Percentiles rank a stretch among this genome's conserved stretches.
Evolutionary conservation across 2,888 invertebrate genomes (phyloP).

Genomic region (Elmis aenea): DNA sequence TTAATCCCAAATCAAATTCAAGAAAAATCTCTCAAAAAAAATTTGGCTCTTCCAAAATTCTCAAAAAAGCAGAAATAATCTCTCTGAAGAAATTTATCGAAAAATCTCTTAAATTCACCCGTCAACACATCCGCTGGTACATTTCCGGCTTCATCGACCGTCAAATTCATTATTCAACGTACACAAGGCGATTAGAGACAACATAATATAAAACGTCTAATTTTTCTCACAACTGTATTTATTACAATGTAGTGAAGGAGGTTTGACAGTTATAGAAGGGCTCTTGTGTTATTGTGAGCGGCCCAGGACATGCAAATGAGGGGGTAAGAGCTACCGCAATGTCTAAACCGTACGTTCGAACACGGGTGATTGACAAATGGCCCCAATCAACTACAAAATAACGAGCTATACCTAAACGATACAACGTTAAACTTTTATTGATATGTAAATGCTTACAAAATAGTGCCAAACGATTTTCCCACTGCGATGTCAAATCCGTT

Average conservation of each 20-base stretch:
- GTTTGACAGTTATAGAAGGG: constrained; percentile 23
- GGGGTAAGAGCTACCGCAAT: constrained; percentile 18
- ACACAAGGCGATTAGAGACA: constrained; percentile 6
- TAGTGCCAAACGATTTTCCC: neutral
- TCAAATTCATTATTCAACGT: too few relatives aligned
- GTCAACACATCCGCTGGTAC: too few relatives aligned
- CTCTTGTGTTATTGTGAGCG: constrained; percentile 20
- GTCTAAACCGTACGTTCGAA: constrained; percentile 17
- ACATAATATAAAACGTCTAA: too few relatives aligned
- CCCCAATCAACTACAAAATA: constrained; percentile 20
- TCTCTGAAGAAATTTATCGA: too few relatives aligned
- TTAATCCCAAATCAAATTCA: too few relatives aligned
- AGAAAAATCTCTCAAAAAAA: too few relatives aligned
- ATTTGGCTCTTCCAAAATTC: too few relatives aligned
- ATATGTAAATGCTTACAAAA: constrained; percentile 10
- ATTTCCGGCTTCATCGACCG: too few relatives aligned
- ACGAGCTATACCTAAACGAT: constrained; percentile 13
- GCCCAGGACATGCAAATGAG: constrained; percentile 20
- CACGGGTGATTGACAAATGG: constrained; percentile 21
- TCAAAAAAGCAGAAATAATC: too few relatives aligned
- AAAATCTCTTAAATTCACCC: too few relatives aligned
- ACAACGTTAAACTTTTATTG: constrained; percentile 16
- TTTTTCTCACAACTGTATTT: constrained; percentile 18
- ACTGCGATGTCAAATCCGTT: neutral
- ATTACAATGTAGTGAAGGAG: constrained; percentile 17